Conservation (phyloP, 2,888 invertebrate species). For the Dysmachus trigonus region DNA sequence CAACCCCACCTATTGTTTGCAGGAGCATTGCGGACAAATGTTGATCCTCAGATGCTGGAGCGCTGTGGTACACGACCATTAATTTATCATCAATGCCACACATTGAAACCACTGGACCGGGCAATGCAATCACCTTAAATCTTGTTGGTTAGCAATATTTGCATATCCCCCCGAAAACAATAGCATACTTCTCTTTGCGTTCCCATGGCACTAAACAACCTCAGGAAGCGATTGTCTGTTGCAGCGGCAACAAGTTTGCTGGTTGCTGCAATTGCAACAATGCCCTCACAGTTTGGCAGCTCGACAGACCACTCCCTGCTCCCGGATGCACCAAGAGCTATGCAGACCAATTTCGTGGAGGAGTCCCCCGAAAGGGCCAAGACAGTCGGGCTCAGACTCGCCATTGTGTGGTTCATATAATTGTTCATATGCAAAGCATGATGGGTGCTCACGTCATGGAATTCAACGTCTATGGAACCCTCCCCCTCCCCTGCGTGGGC, state of each 20-base stretch:
- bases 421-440: conserved; percentile 91
- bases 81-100: conserved; percentile 71
- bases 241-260: conserved; percentile 81
- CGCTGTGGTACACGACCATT: conserved; percentile 74
- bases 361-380: conserved; percentile 80
- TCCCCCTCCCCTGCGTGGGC: conserved; percentile 80
- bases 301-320: conserved; percentile 88
- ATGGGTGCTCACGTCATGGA: conserved; percentile 90
- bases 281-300: conserved; percentile 82
- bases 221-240: conserved; percentile 76
- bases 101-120: conserved; percentile 78
- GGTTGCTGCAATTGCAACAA: conserved; percentile 74
- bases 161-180: not conserved
- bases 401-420: conserved; percentile 85
- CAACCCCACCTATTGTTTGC: conserved; percentile 64
- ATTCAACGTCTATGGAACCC: conserved; percentile 91
- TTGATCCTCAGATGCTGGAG: conserved; percentile 68
- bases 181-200: conserved; percentile 76
- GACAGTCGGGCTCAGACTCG: conserved; percentile 82
- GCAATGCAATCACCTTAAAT: conserved; percentile 67
- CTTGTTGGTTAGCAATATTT: not conserved
- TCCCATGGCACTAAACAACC: conserved; percentile 88
- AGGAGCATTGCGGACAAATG: conserved; percentile 68
- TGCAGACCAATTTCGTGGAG: conserved; percentile 76
- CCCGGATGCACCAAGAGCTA: conserved; percentile 75